Percentiles rank a stretch among this genome's conserved stretches.
phyloP scores from a whole-genome alignment of 2,113 vertebrate species.

The Ciconia stormi region DNA sequence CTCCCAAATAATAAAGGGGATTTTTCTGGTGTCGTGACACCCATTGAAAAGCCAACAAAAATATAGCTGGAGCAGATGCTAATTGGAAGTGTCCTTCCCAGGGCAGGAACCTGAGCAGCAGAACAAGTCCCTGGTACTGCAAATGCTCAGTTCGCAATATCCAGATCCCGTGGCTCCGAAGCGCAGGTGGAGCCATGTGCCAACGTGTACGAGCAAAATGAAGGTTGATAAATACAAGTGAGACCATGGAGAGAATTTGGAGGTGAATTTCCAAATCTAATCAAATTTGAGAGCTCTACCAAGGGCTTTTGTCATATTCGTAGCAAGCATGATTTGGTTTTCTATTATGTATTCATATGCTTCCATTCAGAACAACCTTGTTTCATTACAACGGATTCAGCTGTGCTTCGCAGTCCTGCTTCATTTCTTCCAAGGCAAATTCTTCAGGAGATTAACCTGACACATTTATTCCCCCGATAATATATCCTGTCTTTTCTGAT shows the following conservation, averaged over 20 bases:
- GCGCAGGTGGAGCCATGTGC: background rate
- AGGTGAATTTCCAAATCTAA: conserved; percentile 15
- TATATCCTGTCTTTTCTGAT: conserved; percentile 55
- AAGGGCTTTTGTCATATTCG: background rate
- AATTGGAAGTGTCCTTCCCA: background rate
- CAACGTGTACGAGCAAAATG: background rate
- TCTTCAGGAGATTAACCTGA: conserved; percentile 70
- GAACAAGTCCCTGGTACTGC: background rate
- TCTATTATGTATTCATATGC: conserved; percentile 29
- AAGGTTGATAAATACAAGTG: background rate
- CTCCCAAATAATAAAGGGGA: background rate
- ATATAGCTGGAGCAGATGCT: background rate
- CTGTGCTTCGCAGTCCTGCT: conserved; percentile 39
- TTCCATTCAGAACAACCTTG: conserved; percentile 40
- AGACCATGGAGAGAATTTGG: background rate
- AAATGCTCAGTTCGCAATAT: rapidly evolving
- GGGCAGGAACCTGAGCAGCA: background rate
- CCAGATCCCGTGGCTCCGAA: background rate
- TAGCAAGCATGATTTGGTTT: background rate
- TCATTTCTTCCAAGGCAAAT: conserved; percentile 58
- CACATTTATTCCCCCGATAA: conserved; percentile 65
- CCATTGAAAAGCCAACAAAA: background rate
- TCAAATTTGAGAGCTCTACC: background rate
- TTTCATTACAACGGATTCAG: background rate
- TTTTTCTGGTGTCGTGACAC: background rate